These are phyloP conservation scores for Crematogaster levior DNA, from an alignment of 2,888 invertebrate genomes.

Conservation along the genomic window DNA sequence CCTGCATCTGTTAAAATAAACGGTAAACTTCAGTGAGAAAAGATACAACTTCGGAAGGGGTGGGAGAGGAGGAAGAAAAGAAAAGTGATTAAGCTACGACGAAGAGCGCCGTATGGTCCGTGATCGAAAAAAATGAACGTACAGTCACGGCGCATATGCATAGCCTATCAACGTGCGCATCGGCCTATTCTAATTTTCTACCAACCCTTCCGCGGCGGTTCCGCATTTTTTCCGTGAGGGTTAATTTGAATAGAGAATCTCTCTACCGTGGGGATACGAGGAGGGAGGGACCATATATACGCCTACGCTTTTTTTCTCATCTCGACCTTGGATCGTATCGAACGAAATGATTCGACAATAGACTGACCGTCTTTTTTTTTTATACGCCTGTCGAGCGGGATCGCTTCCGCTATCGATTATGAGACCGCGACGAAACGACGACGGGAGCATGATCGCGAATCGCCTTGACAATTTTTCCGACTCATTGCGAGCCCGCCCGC, in stretches of 20 bases:
- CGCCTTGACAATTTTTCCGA: conserved; percentile 48
- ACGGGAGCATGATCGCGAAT: conserved; percentile 26
- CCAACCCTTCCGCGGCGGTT: conserved; percentile 77
- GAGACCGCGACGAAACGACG: conserved; percentile 1
- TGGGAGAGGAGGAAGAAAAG: conserved; percentile 45
- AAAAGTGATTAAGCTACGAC: conserved; percentile 74
- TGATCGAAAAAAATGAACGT: conserved; percentile 78
- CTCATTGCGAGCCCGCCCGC: conserved; percentile 41
- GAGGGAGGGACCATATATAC: conserved; percentile 63
- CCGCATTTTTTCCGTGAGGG: conserved; percentile 81
- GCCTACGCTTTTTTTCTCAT: conserved; percentile 76
- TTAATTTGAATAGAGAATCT: conserved; percentile 85
- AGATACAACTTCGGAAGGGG: not conserved
- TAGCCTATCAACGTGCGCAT: conserved; percentile 71
- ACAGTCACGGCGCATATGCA: conserved; percentile 82
- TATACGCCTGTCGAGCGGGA: not conserved
- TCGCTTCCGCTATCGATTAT: conserved; percentile 12
- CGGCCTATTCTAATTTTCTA: conserved; percentile 82
- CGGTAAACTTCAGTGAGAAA: conserved; percentile 9
- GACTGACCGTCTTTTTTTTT: conserved; percentile 14
- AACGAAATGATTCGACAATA: conserved; percentile 35
- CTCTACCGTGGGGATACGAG: conserved; percentile 23
- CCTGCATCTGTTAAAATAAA: not conserved
- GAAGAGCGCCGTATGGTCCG: conserved; percentile 75
- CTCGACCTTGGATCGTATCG: conserved; percentile 30